These are phyloP conservation scores for Brenthis hecate DNA, from an alignment of 2,888 invertebrate species.

Conservation along the genomic window DNA sequence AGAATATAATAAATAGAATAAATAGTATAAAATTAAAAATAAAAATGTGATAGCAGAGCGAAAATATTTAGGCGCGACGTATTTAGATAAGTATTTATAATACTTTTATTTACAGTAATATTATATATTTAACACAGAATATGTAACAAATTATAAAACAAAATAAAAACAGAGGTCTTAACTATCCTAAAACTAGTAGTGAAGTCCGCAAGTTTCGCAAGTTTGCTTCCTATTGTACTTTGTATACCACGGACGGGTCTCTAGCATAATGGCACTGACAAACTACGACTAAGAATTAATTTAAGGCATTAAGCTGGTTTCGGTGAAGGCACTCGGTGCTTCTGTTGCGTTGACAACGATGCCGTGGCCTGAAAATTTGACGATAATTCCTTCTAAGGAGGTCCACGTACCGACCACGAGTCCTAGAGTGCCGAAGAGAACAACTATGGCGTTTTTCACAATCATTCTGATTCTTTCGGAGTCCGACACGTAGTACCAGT, in stretches of 20 bases:
- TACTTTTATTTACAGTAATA: constrained; percentile 29
- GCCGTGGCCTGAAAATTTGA: constrained; percentile 69
- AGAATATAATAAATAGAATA: neutral
- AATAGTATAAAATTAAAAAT: neutral
- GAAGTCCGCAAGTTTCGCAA: constrained; percentile 21
- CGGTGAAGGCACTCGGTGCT: constrained; percentile 32
- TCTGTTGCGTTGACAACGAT: constrained; percentile 41
- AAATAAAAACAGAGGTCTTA: constrained; percentile 13
- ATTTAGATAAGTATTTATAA: constrained; percentile 21
- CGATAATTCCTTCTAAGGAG: constrained; percentile 84
- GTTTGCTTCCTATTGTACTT: constrained; percentile 42
- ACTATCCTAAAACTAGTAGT: constrained; percentile 21
- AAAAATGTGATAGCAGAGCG: neutral
- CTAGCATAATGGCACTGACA: constrained; percentile 53
- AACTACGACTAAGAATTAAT: constrained; percentile 31
- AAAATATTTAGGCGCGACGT: constrained; percentile 6
- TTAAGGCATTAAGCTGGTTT: constrained; percentile 42
- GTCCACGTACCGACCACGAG: constrained; percentile 87
- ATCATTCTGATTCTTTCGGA: constrained; percentile 81
- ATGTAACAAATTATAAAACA: constrained; percentile 22
- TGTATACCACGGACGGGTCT: constrained; percentile 49
- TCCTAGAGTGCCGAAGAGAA: constrained; percentile 85
- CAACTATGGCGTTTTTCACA: constrained; percentile 83
- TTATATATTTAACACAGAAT: constrained; percentile 25
- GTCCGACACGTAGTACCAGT: constrained; percentile 86